Conservation (phyloP, 1,140 invertebrate genomes). For the Rhopalosiphum padi region DNA sequence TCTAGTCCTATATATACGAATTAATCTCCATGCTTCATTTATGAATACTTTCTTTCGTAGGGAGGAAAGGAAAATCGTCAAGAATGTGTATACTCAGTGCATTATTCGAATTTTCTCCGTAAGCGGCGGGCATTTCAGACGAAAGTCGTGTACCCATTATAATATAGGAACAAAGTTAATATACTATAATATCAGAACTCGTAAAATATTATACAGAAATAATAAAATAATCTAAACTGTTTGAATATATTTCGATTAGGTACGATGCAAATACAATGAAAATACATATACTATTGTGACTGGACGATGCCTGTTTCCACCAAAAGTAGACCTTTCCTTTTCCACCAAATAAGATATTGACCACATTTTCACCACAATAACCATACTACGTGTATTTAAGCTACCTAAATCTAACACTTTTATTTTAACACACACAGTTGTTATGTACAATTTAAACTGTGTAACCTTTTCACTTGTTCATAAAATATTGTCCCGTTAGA, state of each 20-base stretch:
- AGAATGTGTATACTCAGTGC: background rate
- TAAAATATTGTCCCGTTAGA: no score
- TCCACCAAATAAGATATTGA: no score
- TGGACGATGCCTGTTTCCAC: no score
- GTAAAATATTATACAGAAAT: background rate
- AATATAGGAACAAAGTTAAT: background rate
- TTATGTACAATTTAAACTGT: no score
- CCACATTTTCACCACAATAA: no score
- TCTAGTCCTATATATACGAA: background rate
- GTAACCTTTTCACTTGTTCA: no score
- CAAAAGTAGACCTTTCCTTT: no score
- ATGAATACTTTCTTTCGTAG: background rate
- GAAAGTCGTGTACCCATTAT: background rate
- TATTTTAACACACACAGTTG: no score
- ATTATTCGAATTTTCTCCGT: background rate
- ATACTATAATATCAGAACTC: background rate
- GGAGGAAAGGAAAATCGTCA: no score
- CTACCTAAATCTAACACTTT: no score
- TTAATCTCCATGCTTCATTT: background rate
- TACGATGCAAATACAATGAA: background rate
- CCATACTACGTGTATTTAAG: no score
- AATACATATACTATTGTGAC: background rate
- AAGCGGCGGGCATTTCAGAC: background rate
- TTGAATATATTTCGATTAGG: background rate
- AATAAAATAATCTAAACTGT: background rate